Conservation (phyloP, 2,888 invertebrate genomes). For the Synergus itoensis region DNA sequence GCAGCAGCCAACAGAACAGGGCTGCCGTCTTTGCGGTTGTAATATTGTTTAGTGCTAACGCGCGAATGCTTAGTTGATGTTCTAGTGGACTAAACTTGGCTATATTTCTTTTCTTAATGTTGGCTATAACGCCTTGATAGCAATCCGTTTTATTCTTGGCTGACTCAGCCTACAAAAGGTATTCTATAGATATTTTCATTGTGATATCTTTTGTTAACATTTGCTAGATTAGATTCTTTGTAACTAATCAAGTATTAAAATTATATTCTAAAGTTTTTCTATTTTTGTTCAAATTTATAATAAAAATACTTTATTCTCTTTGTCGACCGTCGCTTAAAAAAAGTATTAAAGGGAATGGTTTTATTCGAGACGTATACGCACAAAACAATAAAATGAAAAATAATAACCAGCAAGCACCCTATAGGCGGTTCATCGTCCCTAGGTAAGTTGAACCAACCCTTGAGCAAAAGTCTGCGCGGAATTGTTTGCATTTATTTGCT, state of each 20-base stretch:
- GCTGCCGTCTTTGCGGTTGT: slow-evolving; percentile 68
- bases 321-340: not conserved
- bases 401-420: slow-evolving; percentile 64
- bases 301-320: not conserved
- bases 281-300: no score
- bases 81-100: slow-evolving; percentile 67
- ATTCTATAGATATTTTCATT: not conserved
- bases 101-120: slow-evolving; percentile 76
- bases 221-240: not conserved
- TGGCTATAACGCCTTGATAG: slow-evolving; percentile 71
- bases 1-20: slow-evolving; percentile 46
- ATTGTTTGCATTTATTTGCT: slow-evolving; percentile 74
- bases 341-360: not conserved
- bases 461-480: slow-evolving; percentile 62
- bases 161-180: slow-evolving; percentile 68
- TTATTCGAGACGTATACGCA: slow-evolving; percentile 38
- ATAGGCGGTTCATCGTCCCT: slow-evolving; percentile 36
- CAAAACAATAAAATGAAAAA: slow-evolving; percentile 72
- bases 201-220: not conserved
- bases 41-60: slow-evolving; percentile 72
- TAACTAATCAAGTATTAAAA: no score
- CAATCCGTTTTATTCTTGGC: slow-evolving; percentile 73
- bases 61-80: slow-evolving; percentile 70
- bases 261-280: no score
- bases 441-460: slow-evolving; percentile 48